These are phyloP conservation scores for Xerus inauris DNA, from an alignment of 2,113 vertebrate species.

Conservation along the genomic window DNA sequence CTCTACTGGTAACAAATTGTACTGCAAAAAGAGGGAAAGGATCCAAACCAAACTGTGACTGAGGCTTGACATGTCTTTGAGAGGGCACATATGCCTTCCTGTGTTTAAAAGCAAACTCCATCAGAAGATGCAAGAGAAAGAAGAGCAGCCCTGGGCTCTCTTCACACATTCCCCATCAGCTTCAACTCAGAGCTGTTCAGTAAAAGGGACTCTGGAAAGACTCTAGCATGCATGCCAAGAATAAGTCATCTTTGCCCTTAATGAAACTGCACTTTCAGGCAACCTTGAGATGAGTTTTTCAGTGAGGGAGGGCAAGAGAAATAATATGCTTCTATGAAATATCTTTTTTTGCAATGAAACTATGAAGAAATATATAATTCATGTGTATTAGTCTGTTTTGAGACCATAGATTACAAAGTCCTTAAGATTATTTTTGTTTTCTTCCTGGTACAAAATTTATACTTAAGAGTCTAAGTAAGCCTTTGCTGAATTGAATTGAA, in stretches of 20 bases:
- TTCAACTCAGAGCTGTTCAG: constrained; percentile 9
- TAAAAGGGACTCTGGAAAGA: constrained; percentile 14
- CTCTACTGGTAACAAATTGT: constrained; percentile 68
- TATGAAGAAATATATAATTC: background rate
- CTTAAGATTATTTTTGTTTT: constrained; percentile 12
- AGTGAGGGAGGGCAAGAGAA: background rate
- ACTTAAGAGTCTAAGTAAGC: background rate
- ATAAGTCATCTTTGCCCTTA: constrained; percentile 15
- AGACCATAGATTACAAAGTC: background rate
- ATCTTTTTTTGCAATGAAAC: background rate
- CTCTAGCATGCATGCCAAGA: constrained; percentile 4
- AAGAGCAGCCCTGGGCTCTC: constrained; percentile 34
- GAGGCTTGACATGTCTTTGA: constrained; percentile 73
- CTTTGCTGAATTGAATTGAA: background rate
- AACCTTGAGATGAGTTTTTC: constrained; percentile 40
- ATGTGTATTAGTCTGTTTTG: background rate
- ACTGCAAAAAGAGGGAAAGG: constrained; percentile 70
- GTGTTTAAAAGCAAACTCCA: constrained; percentile 48
- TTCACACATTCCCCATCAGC: background rate
- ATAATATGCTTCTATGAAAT: constrained; percentile 27
- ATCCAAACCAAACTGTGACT: constrained; percentile 75
- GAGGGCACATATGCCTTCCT: constrained; percentile 68
- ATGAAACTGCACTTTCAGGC: background rate
- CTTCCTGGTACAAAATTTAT: background rate
- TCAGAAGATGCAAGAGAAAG: constrained; percentile 32